phyloP scores from a whole-genome alignment of 2,888 invertebrate species.

The Napeogenes inachia region DNA sequence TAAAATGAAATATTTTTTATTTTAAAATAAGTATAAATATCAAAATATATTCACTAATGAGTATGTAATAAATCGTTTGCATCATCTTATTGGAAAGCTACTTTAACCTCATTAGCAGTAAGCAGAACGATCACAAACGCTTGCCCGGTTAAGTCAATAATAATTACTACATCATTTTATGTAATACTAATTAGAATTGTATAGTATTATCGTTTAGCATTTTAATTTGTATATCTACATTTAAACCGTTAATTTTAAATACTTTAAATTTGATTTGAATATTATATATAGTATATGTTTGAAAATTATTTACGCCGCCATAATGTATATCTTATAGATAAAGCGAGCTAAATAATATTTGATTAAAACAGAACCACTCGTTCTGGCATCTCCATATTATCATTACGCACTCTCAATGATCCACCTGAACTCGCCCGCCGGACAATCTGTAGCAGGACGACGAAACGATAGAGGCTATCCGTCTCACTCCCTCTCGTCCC shows the following conservation, averaged over 20 bases:
- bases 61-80: constrained; percentile 1
- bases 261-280: neutral
- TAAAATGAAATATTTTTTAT: too few species aligned
- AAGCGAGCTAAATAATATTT: constrained; percentile 40
- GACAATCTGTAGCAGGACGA: constrained; percentile 65
- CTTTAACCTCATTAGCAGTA: constrained; percentile 8
- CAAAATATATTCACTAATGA: neutral
- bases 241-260: too few species aligned
- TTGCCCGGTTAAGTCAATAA: constrained; percentile 6
- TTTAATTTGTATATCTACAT: too few species aligned
- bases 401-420: constrained; percentile 66
- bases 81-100: constrained; percentile 7
- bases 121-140: constrained; percentile 7
- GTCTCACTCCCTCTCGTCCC: constrained; percentile 62
- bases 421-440: constrained; percentile 65
- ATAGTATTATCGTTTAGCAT: too few species aligned
- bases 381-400: constrained; percentile 70
- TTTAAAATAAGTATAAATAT: too few species aligned
- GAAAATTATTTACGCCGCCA: constrained; percentile 35
- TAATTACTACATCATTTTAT: neutral
- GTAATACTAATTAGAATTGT: neutral
- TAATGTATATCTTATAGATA: constrained; percentile 46
- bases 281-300: neutral
- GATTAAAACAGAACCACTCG: constrained; percentile 49
- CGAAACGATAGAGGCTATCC: constrained; percentile 63